These are phyloP conservation scores for Tenualosa thibaudeaui DNA, from an alignment of 2,797 vertebrate genomes.

Conservation along the genomic window DNA sequence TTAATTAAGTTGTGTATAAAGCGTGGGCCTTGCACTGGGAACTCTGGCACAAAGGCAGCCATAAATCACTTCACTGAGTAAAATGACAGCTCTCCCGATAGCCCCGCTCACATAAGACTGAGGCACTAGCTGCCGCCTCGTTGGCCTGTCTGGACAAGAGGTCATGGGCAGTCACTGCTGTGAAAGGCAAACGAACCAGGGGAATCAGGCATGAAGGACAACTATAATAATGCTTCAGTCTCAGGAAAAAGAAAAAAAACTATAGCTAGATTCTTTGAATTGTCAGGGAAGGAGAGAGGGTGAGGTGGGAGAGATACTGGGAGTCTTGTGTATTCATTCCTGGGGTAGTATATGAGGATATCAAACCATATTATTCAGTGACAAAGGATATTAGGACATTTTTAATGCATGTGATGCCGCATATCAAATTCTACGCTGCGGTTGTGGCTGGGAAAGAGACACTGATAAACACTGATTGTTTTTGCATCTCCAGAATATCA, in stretches of 20 bases:
- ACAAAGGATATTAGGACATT: neutral
- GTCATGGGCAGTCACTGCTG: conserved; percentile 53
- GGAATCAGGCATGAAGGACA: conserved; percentile 36
- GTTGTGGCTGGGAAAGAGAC: neutral
- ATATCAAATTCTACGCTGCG: neutral
- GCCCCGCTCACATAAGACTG: conserved; percentile 32
- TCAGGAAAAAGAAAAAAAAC: neutral
- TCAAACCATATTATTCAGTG: neutral
- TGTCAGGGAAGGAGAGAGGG: conserved; percentile 4
- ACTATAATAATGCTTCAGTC: conserved; percentile 23
- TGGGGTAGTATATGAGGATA: neutral
- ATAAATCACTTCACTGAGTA: conserved; percentile 47
- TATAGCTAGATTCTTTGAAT: conserved; percentile 15
- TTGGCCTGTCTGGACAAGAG: conserved; percentile 21
- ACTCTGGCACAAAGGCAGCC: conserved; percentile 24
- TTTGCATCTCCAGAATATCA: neutral
- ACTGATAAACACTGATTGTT: neutral
- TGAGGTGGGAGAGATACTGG: neutral
- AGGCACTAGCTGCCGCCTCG: neutral
- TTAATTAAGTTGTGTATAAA: conserved; percentile 4
- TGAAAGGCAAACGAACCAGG: conserved; percentile 33
- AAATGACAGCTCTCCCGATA: conserved; percentile 54
- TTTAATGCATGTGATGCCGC: neutral
- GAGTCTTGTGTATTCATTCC: neutral
- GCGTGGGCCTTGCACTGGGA: neutral